Conservation (phyloP, 2,797 vertebrate genomes). For the Peromyscus eremicus region DNA sequence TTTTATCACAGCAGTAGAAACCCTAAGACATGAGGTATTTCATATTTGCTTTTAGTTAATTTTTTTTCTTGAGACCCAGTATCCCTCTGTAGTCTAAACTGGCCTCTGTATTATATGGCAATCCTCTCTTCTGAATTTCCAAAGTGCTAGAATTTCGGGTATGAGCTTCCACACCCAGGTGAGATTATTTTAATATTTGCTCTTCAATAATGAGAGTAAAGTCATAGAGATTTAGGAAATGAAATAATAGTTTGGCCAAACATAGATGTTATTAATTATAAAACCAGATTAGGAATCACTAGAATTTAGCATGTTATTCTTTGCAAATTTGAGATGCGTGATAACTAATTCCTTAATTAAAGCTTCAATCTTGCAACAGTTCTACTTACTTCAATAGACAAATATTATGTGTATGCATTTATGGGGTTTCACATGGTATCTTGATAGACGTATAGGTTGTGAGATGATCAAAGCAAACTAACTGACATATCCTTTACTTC, state of each 20-base stretch:
- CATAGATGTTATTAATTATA: not conserved
- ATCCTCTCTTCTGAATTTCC: not conserved
- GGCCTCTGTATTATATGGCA: not conserved
- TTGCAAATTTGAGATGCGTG: not conserved
- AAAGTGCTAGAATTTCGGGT: not conserved
- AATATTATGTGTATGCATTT: not conserved
- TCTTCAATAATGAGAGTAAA: slow-evolving; percentile 1
- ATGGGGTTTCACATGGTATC: not conserved
- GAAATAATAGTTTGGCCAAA: not conserved
- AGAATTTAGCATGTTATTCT: not conserved
- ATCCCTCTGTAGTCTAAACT: not conserved
- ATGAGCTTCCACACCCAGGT: not conserved
- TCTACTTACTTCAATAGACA: not conserved
- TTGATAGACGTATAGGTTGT: not conserved
- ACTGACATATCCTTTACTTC: not conserved
- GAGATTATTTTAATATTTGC: not conserved
- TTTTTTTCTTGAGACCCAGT: not conserved
- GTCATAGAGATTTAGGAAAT: not conserved
- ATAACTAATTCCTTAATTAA: not conserved
- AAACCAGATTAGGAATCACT: not conserved
- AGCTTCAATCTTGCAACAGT: not conserved
- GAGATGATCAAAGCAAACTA: not conserved
- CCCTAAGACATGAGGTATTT: not conserved
- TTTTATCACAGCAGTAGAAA: not conserved
- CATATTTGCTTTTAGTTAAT: not conserved